A percentile compares a stretch with the other conserved stretches of the same genome.
These are phyloP conservation scores for Abrostola triplasia DNA, from an alignment of 2,888 invertebrate species.

Conservation along the genomic window DNA sequence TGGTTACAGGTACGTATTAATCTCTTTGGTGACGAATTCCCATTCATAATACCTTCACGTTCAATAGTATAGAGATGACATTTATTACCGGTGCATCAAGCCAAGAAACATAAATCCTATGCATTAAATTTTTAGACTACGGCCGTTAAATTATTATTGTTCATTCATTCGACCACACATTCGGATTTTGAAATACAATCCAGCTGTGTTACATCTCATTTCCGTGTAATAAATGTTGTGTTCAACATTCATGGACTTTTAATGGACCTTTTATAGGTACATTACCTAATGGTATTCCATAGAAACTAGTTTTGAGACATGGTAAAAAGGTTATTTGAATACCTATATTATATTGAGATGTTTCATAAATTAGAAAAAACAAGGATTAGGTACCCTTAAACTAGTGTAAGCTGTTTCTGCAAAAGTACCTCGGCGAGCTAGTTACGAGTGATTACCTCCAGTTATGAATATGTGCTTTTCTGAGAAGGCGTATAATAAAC, in stretches of 20 bases:
- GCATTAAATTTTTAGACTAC: constrained; percentile 8
- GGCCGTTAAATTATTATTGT: constrained; percentile 17
- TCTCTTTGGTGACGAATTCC: not conserved
- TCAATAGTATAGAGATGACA: too few species aligned
- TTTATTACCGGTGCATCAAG: not conserved
- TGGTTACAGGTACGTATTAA: not conserved
- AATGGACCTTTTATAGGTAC: constrained; percentile 26
- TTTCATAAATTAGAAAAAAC: too few species aligned
- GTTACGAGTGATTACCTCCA: too few species aligned
- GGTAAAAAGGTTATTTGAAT: constrained; percentile 10
- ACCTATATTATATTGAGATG: too few species aligned
- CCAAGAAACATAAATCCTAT: not conserved
- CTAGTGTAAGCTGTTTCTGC: too few species aligned
- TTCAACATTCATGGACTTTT: constrained; percentile 32
- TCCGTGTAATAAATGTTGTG: constrained; percentile 24
- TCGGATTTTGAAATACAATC: constrained; percentile 27
- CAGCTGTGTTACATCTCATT: constrained; percentile 18
- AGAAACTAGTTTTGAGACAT: constrained; percentile 12
- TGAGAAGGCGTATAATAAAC: too few species aligned
- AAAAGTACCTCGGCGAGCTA: too few species aligned
- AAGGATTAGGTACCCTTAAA: too few species aligned
- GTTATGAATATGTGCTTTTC: too few species aligned
- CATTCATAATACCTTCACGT: not conserved
- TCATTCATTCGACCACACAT: constrained; percentile 22
- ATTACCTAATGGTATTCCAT: constrained; percentile 24